Base-by-base conservation (phyloP, 2,113 vertebrate genomes). In the Myotis brandtii region DNA sequence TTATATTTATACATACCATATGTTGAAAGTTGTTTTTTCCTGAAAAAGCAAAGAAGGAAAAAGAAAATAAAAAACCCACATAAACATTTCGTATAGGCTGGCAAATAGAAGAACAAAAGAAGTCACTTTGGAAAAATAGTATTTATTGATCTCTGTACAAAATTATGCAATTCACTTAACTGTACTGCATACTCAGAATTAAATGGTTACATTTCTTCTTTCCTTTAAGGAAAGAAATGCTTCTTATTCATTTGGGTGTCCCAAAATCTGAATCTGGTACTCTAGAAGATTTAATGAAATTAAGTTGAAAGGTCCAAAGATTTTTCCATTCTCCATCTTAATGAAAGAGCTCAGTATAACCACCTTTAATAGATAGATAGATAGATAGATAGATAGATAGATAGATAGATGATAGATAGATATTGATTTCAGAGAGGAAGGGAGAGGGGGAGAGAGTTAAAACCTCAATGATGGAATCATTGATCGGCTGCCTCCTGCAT, bases 1-100 rank as follows among this genome's bases (percentile, higher is more conserved):
- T 99, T 99, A 99, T 99, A 99, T 99, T 99, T 99, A 99, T 99
- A 99, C 99, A 99, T 99, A 99, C 73, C 81, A 96, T 93, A 94
- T 94, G 96, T 81, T 92, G 50, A 95, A 73, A 92, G 80, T 93
- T 59, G 56, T 90, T 83, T 95, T 54, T 89, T 40, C 40, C 52
- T 91, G 54, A 46, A 50, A 84, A 84, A 90, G 43, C 37, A 77
- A 8, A 89, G 10, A 76, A 89, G 11, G 37, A 59, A 84, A 77
- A 76, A n/a, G 11, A 20, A 46, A 46, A 32, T 16, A 17, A 67
- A 46, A 50, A 54, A 21, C 18, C 48, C n/a, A 18, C 25, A 67
- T n/a, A 70, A 25, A 79, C 43, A 83, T 89, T 92, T 89, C 67
- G 54, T 52, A 62, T 59, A 81, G 18, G 2, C 56, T 95, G 52